phyloP scores from a whole-genome alignment of 2,888 invertebrate species.

The Phyllotreta striolata region DNA sequence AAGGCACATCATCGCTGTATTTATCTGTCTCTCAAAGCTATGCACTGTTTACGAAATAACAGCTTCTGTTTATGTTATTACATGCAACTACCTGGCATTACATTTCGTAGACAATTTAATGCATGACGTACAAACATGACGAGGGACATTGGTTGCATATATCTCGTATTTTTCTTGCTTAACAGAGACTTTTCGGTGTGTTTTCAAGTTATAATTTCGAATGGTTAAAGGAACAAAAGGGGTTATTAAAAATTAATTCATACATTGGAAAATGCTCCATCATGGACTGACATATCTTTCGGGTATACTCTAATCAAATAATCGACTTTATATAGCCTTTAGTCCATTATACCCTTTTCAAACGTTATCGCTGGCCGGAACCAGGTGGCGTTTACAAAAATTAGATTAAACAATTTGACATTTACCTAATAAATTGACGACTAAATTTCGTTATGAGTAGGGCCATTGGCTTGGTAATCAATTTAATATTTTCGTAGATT shows the following conservation, averaged over 20 bases:
- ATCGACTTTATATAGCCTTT: background rate
- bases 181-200: no score
- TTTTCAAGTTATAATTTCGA: no score
- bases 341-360: conserved; percentile 25
- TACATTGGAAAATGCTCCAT: conserved; percentile 14
- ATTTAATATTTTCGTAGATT: no score
- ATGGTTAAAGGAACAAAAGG: no score
- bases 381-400: conserved; percentile 23
- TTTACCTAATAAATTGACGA: conserved; percentile 23
- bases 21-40: conserved; percentile 14
- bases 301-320: conserved; percentile 13
- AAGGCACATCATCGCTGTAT: conserved; percentile 8
- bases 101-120: background rate
- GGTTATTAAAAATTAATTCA: no score
- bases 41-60: conserved; percentile 12
- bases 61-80: conserved; percentile 19
- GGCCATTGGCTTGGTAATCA: conserved; percentile 25
- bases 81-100: background rate
- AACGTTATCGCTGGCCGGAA: conserved; percentile 15
- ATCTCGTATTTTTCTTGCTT: no score
- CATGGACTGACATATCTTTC: conserved; percentile 18
- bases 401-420: conserved; percentile 25
- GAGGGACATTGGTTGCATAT: no score
- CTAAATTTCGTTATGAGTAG: conserved; percentile 27
- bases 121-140: no score